phyloP scores from a whole-genome alignment of 2,888 invertebrate genomes.

The Hyposoter didymator region DNA sequence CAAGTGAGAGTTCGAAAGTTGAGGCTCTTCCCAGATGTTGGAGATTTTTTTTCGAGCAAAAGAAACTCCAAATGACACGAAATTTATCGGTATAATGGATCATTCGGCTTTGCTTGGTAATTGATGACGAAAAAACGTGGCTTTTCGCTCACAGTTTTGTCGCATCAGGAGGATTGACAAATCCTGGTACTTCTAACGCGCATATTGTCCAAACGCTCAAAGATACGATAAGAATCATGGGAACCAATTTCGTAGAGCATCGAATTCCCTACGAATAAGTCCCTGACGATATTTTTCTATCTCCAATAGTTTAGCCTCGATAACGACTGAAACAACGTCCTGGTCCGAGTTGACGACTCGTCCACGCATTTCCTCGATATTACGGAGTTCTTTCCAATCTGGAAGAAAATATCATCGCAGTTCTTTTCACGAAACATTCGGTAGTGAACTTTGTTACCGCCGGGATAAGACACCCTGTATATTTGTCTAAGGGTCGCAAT shows the following conservation, averaged over 20 bases:
- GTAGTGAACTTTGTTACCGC: background rate
- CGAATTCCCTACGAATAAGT: background rate
- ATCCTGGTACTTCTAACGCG: background rate
- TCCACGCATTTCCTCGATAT: no score
- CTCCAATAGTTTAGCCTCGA: background rate
- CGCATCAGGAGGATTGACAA: background rate
- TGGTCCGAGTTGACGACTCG: background rate
- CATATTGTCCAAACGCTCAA: background rate
- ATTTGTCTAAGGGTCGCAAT: background rate
- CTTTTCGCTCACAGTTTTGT: background rate
- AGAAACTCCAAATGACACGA: no score
- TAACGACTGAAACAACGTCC: background rate
- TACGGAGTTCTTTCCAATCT: background rate
- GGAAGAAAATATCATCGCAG: background rate
- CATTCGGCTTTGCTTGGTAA: no score
- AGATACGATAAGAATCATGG: background rate
- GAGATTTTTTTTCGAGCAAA: no score
- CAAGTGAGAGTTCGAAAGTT: background rate
- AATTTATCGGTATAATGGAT: no score
- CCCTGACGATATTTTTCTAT: background rate
- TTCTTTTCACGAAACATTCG: background rate
- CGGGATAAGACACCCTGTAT: background rate
- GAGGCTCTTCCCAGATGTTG: no score
- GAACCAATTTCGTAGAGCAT: background rate
- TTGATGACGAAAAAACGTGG: no score